phyloP scores from a whole-genome alignment of 2,888 invertebrate genomes.

The Chydorus sphaericus region DNA sequence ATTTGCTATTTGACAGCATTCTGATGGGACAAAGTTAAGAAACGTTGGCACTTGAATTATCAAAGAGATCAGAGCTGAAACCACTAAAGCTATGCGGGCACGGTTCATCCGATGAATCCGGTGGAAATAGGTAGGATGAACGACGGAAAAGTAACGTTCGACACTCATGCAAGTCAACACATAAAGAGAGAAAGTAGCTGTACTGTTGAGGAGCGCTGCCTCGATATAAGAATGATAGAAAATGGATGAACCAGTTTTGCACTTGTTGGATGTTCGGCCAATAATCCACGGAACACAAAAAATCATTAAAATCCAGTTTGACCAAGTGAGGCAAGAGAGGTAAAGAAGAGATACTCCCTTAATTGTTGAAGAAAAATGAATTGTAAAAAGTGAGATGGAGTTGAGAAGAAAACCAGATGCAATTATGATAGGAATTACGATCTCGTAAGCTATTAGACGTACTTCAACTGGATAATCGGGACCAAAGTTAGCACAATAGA shows the following conservation, averaged over 20 bases:
- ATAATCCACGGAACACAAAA: constrained; percentile 26
- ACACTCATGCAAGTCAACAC: constrained; percentile 34
- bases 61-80: constrained; percentile 29
- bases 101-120: constrained; percentile 28
- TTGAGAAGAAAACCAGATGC: neutral
- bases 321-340: neutral
- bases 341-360: neutral
- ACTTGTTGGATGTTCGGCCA: neutral
- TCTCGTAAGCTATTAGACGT: neutral
- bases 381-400: neutral
- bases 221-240: constrained; percentile 33
- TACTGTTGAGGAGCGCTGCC: constrained; percentile 32
- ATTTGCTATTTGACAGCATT: constrained; percentile 24
- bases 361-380: neutral
- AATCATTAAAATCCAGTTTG: constrained; percentile 32
- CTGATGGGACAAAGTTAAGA: neutral
- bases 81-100: constrained; percentile 27
- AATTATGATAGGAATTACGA: neutral
- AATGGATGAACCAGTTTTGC: constrained; percentile 17
- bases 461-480: neutral
- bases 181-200: constrained; percentile 35
- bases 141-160: constrained; percentile 35
- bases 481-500: too few species aligned
- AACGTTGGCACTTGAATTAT: constrained; percentile 28
- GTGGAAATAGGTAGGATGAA: constrained; percentile 29